Conservation (phyloP, 2,797 vertebrate genomes). For the Etheostoma nigrum region DNA sequence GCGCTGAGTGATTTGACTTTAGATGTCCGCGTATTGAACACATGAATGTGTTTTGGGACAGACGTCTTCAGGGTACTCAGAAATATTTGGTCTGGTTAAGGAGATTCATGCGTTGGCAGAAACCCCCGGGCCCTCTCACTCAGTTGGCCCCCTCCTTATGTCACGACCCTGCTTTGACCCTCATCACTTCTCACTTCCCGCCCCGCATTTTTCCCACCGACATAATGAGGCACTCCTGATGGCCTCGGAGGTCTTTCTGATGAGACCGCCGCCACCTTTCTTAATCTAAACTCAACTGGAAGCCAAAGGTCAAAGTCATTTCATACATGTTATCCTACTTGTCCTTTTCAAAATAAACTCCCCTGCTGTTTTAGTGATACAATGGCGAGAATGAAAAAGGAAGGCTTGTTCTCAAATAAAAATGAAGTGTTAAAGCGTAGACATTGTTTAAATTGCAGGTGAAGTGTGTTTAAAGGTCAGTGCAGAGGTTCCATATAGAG, state of each 20-base stretch:
- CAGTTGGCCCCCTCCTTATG: slow-evolving; percentile 46
- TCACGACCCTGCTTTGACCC: slow-evolving; percentile 66
- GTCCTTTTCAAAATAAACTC: slow-evolving; percentile 66
- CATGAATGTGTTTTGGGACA: slow-evolving; percentile 49
- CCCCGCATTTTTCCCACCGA: slow-evolving; percentile 73
- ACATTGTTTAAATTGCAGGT: slow-evolving; percentile 65
- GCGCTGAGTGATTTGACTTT: slow-evolving; percentile 37
- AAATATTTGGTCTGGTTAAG: slow-evolving; percentile 59
- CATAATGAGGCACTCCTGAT: slow-evolving; percentile 37
- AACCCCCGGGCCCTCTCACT: slow-evolving; percentile 46
- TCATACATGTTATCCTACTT: slow-evolving; percentile 44
- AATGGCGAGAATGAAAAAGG: slow-evolving; percentile 30
- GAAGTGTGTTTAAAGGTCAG: slow-evolving; percentile 65
- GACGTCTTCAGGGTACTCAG: slow-evolving; percentile 29
- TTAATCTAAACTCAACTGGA: slow-evolving; percentile 49
- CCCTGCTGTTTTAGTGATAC: slow-evolving; percentile 33
- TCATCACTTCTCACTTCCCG: slow-evolving; percentile 70
- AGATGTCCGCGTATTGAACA: slow-evolving; percentile 37
- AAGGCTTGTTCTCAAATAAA: slow-evolving; percentile 52
- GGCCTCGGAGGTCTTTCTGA: slow-evolving; percentile 49
- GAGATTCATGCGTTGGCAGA: slow-evolving; percentile 38
- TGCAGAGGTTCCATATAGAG: slow-evolving; percentile 50
- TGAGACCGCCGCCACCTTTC: slow-evolving; percentile 46
- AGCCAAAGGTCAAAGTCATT: slow-evolving; percentile 58
- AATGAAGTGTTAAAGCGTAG: slow-evolving; percentile 40